These are phyloP conservation scores for Ambastaia sidthimunki DNA, from an alignment of 2,797 vertebrate species.

Conservation along the genomic window DNA sequence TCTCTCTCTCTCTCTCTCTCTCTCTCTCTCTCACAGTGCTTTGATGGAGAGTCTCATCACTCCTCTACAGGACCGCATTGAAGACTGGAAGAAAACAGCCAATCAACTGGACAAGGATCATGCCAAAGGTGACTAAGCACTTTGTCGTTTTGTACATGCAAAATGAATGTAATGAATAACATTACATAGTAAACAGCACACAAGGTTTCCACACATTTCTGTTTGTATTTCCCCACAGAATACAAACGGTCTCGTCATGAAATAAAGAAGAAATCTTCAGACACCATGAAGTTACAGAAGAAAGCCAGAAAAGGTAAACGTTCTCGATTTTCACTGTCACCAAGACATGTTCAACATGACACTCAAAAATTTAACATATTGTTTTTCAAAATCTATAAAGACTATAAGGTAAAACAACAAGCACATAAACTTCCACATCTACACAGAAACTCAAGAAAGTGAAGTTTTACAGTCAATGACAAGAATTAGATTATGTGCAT, in stretches of 20 bases:
- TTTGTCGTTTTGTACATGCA: background rate
- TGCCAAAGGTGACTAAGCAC: slow-evolving; percentile 85
- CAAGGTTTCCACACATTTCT: background rate
- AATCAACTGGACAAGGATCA: slow-evolving; percentile 98
- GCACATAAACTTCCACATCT: background rate
- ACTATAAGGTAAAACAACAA: too few relatives aligned
- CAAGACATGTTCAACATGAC: background rate
- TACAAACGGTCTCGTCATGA: slow-evolving; percentile 97
- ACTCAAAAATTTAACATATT: background rate
- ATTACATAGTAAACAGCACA: background rate
- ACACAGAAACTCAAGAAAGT: background rate
- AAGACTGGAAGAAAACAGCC: slow-evolving; percentile 98
- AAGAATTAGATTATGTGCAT: slow-evolving; percentile 13
- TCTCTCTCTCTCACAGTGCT: slow-evolving; percentile 74
- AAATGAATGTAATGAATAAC: background rate
- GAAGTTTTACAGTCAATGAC: background rate
- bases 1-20: slow-evolving; percentile 12
- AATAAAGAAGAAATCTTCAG: slow-evolving; percentile 98
- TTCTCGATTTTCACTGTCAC: background rate
- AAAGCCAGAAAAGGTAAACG: slow-evolving; percentile 94
- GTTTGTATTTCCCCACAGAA: slow-evolving; percentile 73
- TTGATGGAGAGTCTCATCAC: slow-evolving; percentile 97
- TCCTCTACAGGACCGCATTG: slow-evolving; percentile 95
- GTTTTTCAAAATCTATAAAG: background rate
- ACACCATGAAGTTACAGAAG: slow-evolving; percentile 97